Evolutionary conservation across 2,888 invertebrate species (phyloP), one percentile per base, ranked within the genome.

Genomic region (Parnassius apollo): DNA sequence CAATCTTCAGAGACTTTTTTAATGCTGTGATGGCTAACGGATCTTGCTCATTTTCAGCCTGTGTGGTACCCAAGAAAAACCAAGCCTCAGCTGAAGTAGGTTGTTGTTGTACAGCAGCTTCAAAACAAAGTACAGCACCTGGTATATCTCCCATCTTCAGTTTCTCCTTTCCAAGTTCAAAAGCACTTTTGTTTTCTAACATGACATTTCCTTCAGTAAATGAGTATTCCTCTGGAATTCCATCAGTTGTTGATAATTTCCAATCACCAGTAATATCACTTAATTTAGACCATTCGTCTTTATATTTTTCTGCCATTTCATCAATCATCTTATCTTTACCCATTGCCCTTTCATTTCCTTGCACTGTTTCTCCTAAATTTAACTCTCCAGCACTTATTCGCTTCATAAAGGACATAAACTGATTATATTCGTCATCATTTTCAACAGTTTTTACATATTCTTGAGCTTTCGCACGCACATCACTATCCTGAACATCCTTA

Each of bases 41-140:
- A 86, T 99, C 99, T 89, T 96, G 98, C 91, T 99, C 99, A 91
- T 99, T 99, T 92, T 99, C 98, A 49, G 99, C 98, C 85, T 99
- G 98, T 44, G 98, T 96, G 59, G 96, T 96, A 10, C 98, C 98
- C 55, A 98, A 89, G 46, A 96, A 89, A 67, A 96, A 94, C 98
- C 98, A 98, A 1, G 96, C 96, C 84, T 97, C 96, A 0, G 94
- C 92, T 75, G 96, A 96, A 57, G 95, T 93, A 2, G 96, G 94
- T 57, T 96, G 93, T 78, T 97, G 95, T 76, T 96, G 96, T 2
- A 95, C 98, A 10, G 99, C 98, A 58, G 98, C 97, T 89, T 99
- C 99, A 88, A 99, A 99, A 77, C 98, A 96, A 42, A 99, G 87
- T 0, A 98, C 98, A 13, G 99, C 99, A 71, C 98, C 97, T 44